Base-by-base conservation (phyloP, 1,140 invertebrate genomes). In the Plectus sambesii region DNA sequence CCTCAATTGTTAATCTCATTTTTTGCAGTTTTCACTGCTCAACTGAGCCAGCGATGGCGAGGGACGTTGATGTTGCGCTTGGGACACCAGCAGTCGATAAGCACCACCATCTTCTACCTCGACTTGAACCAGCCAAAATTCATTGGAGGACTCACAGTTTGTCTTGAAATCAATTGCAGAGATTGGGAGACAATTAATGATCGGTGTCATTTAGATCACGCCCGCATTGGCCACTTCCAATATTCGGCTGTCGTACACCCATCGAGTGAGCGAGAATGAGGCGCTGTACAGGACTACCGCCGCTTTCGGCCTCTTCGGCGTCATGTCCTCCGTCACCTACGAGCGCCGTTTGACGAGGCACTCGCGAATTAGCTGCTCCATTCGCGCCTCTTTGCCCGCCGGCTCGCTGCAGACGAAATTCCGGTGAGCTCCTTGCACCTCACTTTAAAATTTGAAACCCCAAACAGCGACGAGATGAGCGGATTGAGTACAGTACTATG, bases 121-220 rank as follows among this genome's bases (percentile, higher is more conserved):
- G 59, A 65, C 26, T 51, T 60, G 12, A 60, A 62, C 43, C 62
- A 62, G 17, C 62, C 62, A 22, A 60, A 68, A 37, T 57, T 53
- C 19, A 43, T 58, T 27, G 44, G 38, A n/a, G n/a, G n/a, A n/a
- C n/a, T n/a, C n/a, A n/a, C n/a, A n/a, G n/a, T n/a, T n/a, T n/a
- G n/a, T n/a, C n/a, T n/a, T n/a, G n/a, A n/a, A n/a, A n/a, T n/a
- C n/a, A n/a, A n/a, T n/a, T n/a, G n/a, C n/a, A n/a, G n/a, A n/a
- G n/a, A n/a, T n/a, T n/a, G n/a, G n/a, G n/a, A n/a, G n/a, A n/a
- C n/a, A n/a, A n/a, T n/a, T n/a, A n/a, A n/a, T n/a, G n/a, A n/a
- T n/a, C n/a, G n/a, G n/a, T n/a, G n/a, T n/a, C n/a, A n/a, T n/a
- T n/a, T n/a, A n/a, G n/a, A n/a, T n/a, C n/a, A n/a, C n/a, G 5